phyloP scores from a whole-genome alignment of 1,140 invertebrate genomes.

The Drosophila persimilis region DNA sequence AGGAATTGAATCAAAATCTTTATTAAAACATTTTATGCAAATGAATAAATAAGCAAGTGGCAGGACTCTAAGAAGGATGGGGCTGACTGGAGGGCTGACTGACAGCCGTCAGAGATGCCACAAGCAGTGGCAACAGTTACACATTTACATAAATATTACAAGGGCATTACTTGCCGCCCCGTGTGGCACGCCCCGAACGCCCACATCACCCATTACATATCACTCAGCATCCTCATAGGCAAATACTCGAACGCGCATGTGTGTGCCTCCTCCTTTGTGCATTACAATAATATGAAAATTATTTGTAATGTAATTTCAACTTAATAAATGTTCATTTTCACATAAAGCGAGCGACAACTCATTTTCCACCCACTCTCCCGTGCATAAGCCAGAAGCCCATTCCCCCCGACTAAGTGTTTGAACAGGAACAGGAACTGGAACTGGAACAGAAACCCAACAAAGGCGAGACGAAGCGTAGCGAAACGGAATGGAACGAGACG shows the following conservation, averaged over 20 bases:
- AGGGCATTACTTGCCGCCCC: slow-evolving; percentile 54
- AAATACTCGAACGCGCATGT: slow-evolving; percentile 15
- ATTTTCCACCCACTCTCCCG: slow-evolving; percentile 12
- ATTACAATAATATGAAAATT: slow-evolving; percentile 77
- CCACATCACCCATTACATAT: slow-evolving; percentile 2
- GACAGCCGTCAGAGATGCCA: slow-evolving; percentile 12
- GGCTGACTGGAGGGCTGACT: not conserved
- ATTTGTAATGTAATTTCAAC: slow-evolving; percentile 80
- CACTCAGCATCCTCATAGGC: slow-evolving; percentile 17
- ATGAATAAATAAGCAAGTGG: slow-evolving; percentile 75
- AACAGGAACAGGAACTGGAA: slow-evolving; percentile 14
- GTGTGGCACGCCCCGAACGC: not conserved
- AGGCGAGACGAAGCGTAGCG: slow-evolving; percentile 1
- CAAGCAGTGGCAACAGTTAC: slow-evolving; percentile 54
- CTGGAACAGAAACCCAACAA: not conserved
- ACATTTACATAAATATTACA: slow-evolving; percentile 78
- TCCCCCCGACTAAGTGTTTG: slow-evolving; percentile 35
- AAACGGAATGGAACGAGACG: slow-evolving; percentile 4
- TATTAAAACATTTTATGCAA: slow-evolving; percentile 77
- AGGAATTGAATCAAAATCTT: slow-evolving; percentile 73
- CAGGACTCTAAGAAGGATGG: not conserved
- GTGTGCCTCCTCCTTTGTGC: slow-evolving; percentile 32
- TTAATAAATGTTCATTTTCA: slow-evolving; percentile 76
- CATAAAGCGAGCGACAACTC: slow-evolving; percentile 53
- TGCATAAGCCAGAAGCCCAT: not conserved